Percentiles rank a stretch among this genome's conserved stretches.
phyloP scores from a whole-genome alignment of 2,888 invertebrate species.

The Neoitamus cyanurus region DNA sequence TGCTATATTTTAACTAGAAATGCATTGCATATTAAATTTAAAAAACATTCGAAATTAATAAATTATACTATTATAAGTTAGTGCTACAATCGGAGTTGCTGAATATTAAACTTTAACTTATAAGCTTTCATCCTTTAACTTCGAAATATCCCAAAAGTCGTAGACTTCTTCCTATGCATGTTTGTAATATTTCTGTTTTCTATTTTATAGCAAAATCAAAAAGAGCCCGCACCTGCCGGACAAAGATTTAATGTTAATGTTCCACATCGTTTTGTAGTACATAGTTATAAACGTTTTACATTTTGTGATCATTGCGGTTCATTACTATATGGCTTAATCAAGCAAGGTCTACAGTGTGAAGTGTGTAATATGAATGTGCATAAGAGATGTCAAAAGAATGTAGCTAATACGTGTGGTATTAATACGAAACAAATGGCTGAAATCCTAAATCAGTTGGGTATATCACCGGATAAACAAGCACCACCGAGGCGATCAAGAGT shows the following conservation, averaged over 20 bases:
- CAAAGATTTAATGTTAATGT: constrained; percentile 97
- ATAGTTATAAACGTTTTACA: constrained; percentile 97
- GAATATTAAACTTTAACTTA: no score
- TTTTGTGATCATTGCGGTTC: constrained; percentile 99
- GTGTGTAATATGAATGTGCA: constrained; percentile 98
- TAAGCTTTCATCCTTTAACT: no score
- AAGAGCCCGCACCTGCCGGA: constrained; percentile 73
- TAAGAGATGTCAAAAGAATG: constrained; percentile 98
- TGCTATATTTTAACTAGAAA: no score
- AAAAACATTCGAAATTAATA: no score
- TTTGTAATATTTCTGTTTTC: neutral
- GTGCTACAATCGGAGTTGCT: no score
- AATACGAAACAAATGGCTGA: constrained; percentile 97
- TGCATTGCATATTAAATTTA: no score
- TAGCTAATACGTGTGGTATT: constrained; percentile 99
- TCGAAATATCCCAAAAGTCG: neutral
- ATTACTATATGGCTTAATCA: constrained; percentile 93
- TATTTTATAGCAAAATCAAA: constrained; percentile 66
- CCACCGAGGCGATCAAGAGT: constrained; percentile 74
- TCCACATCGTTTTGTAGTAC: constrained; percentile 95
- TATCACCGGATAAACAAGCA: constrained; percentile 87
- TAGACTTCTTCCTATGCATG: neutral
- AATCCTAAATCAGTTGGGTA: constrained; percentile 90
- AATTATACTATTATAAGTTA: no score
- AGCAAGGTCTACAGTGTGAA: constrained; percentile 96